Evolutionary conservation across 2,888 invertebrate genomes (phyloP), one percentile per base, ranked within the genome.

Genomic region (Torymus auratus): DNA sequence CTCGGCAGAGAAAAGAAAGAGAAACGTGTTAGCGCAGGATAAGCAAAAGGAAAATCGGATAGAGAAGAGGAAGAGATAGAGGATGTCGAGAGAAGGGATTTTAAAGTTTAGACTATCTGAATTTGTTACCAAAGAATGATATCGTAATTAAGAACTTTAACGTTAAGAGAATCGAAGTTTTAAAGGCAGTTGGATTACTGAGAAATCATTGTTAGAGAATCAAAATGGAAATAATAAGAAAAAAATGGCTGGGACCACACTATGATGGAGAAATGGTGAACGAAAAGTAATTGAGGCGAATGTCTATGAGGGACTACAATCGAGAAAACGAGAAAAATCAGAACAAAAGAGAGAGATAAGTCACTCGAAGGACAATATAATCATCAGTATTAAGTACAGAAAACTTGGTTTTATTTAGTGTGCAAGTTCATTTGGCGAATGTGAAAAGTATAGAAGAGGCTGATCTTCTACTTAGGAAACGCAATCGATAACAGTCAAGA

Each of bases 211-310:
- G 50, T 67, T 65, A 71, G 41, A n/a, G n/a, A 74, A 75, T 64
- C 68, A 64, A 69, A 61, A 76, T 68, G 76, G 78, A 79, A 83
- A 73, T 79, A 78, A 53, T 71, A 78, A 65, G 61, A 52, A 71
- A 78, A 68, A 67, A 20, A 75, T 62, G 71, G 73, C 17, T 69
- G 74, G 73, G 72, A 76, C 71, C 74, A 81, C 64, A 20, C 55
- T 13, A 62, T 55, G 28, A 71, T 12, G 17, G 17, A 60, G 41
- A 13, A 7, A 41, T 41, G 0, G 41, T 41, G 7, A 41, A 10
- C 7, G 3, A 41, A 58, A 56, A 58, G 13, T 56, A 17, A 20
- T 17, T 56, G 65, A 70, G 41, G 56, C 3, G 60, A 56, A 55
- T 5, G 23, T 23, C 15, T 53, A 64, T 60, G 15, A 52, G 41